Evolutionary conservation across 1,140 invertebrate species (phyloP).

Genomic region (Penaeus vannamei): DNA sequence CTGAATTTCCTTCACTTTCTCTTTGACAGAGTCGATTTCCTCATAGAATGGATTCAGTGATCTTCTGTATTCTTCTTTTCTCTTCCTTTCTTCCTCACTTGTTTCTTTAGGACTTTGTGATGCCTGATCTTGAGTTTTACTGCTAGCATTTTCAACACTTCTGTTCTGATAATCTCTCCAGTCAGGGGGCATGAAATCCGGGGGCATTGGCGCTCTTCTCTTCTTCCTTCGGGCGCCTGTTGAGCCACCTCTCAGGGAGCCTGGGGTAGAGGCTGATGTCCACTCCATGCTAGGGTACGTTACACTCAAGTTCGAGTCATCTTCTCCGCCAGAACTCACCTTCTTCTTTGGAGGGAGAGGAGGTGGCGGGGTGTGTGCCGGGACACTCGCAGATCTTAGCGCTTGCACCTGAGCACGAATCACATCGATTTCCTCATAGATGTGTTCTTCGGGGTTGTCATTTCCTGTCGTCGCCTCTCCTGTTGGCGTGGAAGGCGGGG

Average conservation of each 20-base stretch:
- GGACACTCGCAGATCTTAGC: constrained; percentile 55
- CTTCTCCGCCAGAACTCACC: constrained; percentile 41
- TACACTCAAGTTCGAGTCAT: constrained; percentile 44
- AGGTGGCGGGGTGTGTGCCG: constrained; percentile 53
- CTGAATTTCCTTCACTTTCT: constrained; percentile 8
- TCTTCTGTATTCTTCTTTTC: constrained; percentile 38
- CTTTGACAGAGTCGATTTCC: constrained; percentile 50
- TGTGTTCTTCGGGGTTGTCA: constrained; percentile 64
- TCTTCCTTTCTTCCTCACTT: constrained; percentile 18
- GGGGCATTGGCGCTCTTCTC: constrained; percentile 65
- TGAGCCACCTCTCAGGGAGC: constrained; percentile 55
- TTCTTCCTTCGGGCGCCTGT: constrained; percentile 59
- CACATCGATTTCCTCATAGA: constrained; percentile 67
- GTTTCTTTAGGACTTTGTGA: neutral
- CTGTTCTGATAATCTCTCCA: constrained; percentile 40
- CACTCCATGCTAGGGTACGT: constrained; percentile 52
- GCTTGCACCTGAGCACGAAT: constrained; percentile 63
- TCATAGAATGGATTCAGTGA: constrained; percentile 65
- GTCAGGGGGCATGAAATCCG: constrained; percentile 55
- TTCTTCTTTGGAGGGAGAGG: constrained; percentile 62
- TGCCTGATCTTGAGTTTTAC: neutral
- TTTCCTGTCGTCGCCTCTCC: neutral
- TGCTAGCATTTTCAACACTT: neutral
- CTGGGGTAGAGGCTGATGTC: constrained; percentile 48
- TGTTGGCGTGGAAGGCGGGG: neutral